These are phyloP conservation scores for Melanaphis sacchari DNA, from an alignment of 1,140 invertebrate species.

Conservation along the genomic window DNA sequence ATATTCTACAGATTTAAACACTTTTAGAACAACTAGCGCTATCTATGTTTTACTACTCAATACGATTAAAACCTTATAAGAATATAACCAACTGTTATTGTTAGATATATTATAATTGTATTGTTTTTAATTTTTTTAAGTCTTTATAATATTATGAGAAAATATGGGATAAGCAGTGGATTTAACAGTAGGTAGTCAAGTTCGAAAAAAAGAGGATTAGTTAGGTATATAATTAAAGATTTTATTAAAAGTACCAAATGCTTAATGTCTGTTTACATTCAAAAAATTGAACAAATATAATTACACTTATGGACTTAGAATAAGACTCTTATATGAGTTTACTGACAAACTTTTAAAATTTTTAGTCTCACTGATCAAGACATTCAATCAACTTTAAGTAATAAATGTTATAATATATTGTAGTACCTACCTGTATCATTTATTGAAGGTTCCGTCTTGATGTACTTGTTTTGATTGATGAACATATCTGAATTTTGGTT, in stretches of 20 bases:
- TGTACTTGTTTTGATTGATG: slow-evolving; percentile 47
- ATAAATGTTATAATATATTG: not conserved
- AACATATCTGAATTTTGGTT: slow-evolving; percentile 51
- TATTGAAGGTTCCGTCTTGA: slow-evolving; percentile 46
- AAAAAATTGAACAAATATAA: not conserved
- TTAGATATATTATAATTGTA: not conserved
- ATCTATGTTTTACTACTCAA: not conserved
- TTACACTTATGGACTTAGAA: not conserved
- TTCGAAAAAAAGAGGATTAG: too few relatives aligned
- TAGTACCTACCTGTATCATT: slow-evolving; percentile 54
- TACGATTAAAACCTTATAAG: not conserved
- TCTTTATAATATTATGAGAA: too few relatives aligned
- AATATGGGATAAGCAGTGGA: not conserved
- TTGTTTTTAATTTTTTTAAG: not conserved
- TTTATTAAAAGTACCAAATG: not conserved
- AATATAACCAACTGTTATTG: not conserved
- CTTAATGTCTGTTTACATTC: not conserved
- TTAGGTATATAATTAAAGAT: not conserved
- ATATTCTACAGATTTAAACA: not conserved
- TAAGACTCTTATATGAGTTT: not conserved
- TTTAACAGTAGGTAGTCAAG: not conserved
- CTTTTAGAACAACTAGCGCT: not conserved
- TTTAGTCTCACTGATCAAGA: not conserved
- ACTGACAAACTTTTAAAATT: not conserved
- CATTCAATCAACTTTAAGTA: too few relatives aligned